Evolutionary conservation across 92 coral and sea anemone species (phyloP).

Genomic region (Paramuricea clavata): DNA sequence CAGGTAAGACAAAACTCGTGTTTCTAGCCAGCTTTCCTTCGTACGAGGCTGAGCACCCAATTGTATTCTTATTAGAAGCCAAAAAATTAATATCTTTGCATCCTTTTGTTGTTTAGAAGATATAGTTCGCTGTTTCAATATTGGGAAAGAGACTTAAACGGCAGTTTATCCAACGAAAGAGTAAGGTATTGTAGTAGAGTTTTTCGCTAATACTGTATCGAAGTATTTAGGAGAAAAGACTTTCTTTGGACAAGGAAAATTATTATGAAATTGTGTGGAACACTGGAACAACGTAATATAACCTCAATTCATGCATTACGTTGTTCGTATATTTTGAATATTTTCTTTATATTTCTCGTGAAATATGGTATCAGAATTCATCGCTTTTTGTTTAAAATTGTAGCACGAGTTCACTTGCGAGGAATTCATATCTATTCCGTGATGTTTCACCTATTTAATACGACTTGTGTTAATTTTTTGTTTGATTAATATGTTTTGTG

Average conservation of each 20-base stretch:
- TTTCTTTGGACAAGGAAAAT: not conserved
- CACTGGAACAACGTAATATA: constrained; percentile 24
- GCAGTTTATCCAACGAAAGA: not conserved
- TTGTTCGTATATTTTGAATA: constrained; percentile 25
- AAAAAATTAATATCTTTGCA: constrained; percentile 14
- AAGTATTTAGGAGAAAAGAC: not conserved
- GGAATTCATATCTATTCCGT: not conserved
- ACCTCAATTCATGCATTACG: constrained; percentile 26
- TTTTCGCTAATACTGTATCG: not conserved
- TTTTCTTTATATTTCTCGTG: not conserved
- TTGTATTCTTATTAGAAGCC: not conserved
- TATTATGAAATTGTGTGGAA: constrained; percentile 9
- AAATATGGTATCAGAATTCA: not conserved
- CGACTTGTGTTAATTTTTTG: not conserved
- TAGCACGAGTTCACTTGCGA: not conserved
- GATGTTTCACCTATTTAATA: not conserved
- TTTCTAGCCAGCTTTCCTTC: not conserved
- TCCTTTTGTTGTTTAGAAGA: constrained; percentile 16
- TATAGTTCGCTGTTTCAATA: not conserved
- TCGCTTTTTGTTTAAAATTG: not conserved
- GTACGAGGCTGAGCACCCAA: not conserved
- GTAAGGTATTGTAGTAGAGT: not conserved
- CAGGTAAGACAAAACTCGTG: not conserved
- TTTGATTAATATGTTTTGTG: not conserved
- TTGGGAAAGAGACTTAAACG: not conserved